Conservation (phyloP, 2,888 invertebrate species). For the Incurvaria masculella region DNA sequence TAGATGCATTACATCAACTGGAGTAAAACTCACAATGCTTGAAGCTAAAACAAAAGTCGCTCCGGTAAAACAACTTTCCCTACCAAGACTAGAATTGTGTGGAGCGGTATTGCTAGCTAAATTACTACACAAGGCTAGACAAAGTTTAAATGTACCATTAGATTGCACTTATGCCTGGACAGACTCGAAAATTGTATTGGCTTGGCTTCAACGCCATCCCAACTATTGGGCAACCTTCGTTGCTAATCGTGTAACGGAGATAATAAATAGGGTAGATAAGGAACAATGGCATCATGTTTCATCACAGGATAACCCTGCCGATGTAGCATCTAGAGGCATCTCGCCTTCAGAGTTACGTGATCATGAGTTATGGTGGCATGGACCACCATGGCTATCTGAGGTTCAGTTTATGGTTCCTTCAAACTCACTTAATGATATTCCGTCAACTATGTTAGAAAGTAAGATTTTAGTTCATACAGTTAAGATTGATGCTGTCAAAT, state of each 20-base stretch:
- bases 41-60: neutral
- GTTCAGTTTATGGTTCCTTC: neutral
- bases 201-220: conserved; percentile 16
- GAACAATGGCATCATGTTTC: conserved; percentile 10
- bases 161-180: conserved; percentile 15
- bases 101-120: conserved; percentile 18
- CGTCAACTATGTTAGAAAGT: neutral
- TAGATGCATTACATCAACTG: conserved; percentile 2
- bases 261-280: conserved; percentile 5
- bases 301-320: conserved; percentile 12
- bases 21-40: conserved; percentile 5
- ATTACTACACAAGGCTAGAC: conserved; percentile 9
- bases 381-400: neutral
- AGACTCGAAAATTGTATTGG: conserved; percentile 18
- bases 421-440: neutral
- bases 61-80: neutral
- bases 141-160: conserved; percentile 7
- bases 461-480: neutral
- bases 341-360: conserved; percentile 1
- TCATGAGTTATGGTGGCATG: conserved; percentile 6
- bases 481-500: too few relatives aligned
- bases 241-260: conserved; percentile 17
- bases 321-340: conserved; percentile 10
- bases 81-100: conserved; percentile 20
- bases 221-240: conserved; percentile 18